Conservation (phyloP, 2,797 vertebrate species). For the Prunella strophiata region DNA sequence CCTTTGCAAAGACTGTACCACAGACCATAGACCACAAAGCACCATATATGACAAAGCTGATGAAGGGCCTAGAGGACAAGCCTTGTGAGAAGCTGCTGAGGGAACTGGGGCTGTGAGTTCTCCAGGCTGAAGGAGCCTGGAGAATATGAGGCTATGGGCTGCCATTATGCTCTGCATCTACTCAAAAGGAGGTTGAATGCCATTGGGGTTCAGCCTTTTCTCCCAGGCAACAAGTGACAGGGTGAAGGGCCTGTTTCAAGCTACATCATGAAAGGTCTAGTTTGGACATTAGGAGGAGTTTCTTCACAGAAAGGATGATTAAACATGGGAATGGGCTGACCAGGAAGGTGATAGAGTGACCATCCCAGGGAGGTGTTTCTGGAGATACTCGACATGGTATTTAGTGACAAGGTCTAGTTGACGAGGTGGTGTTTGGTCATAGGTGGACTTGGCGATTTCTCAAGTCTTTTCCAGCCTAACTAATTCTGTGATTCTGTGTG, state of each 20-base stretch:
- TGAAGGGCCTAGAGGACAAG: not conserved
- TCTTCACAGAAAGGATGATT: not conserved
- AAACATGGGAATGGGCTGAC: not conserved
- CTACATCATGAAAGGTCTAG: not conserved
- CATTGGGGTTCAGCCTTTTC: not conserved
- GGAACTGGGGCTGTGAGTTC: rapidly evolving
- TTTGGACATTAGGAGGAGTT: not conserved
- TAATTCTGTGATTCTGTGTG: not conserved
- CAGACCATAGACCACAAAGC: rapidly evolving
- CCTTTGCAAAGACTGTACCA: not conserved
- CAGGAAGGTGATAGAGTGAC: not conserved
- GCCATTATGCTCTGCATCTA: not conserved
- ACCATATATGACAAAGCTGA: not conserved
- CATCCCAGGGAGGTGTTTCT: rapidly evolving
- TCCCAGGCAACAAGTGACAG: not conserved
- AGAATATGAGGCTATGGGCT: not conserved
- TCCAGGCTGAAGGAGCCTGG: not conserved
- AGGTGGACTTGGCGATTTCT: not conserved
- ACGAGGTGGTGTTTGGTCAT: not conserved
- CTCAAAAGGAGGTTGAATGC: too few relatives aligned
- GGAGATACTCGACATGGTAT: rapidly evolving
- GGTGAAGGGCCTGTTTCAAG: not conserved
- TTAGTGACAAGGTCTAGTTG: not conserved
- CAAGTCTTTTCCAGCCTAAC: not conserved
- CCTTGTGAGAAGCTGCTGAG: not conserved